Base-by-base conservation (phyloP, 2,797 vertebrate genomes). In the Sciaenops ocellatus region DNA sequence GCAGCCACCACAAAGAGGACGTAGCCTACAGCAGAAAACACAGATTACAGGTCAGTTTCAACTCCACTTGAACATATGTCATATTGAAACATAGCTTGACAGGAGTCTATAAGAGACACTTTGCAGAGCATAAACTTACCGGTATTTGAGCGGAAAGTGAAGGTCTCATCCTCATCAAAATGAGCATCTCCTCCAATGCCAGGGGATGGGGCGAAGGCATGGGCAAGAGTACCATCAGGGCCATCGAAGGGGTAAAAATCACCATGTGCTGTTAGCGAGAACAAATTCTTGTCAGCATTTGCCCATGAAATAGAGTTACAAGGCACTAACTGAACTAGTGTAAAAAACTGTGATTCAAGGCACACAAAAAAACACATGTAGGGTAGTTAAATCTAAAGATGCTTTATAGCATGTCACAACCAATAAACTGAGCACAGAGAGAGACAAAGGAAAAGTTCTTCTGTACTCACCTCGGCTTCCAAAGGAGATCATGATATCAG, bases 401-500 rank as follows among this genome's bases (percentile, higher is more conserved):
- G n/a, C 12, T n/a, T n/a, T n/a, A n/a, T n/a, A n/a, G n/a, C n/a
- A 54, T 3, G 0, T n/a, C 16, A 55, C 26, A 38, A 22, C 30
- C 20, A 54, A 52, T 24, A 28, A 41, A 10, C 9, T 71, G 13
- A 66, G 1, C 1, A 61, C 4, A 17, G 20, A 17, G 1, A 57
- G 11, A 46, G 22, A 18, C 17, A 13, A 46, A 46, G 44, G 26
- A 46, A 56, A 69, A 30, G 30, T 30, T 30, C 30, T 30, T 30
- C 5, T 30, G 30, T 30, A 30, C 85, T 90, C 59, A 90, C 91
- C 2, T 46, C 1, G 1, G 3, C 89, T 77, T 20, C 73, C 95
- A 69, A 99, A 99, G 24, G 96, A 97, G 92, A 99, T 95, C 96
- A 95, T 98, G 90, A 99, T 97, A 80, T 99, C 97, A 8, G 98